Evolutionary conservation across 2,888 invertebrate species (phyloP).

Genomic region (Pammene aurita): DNA sequence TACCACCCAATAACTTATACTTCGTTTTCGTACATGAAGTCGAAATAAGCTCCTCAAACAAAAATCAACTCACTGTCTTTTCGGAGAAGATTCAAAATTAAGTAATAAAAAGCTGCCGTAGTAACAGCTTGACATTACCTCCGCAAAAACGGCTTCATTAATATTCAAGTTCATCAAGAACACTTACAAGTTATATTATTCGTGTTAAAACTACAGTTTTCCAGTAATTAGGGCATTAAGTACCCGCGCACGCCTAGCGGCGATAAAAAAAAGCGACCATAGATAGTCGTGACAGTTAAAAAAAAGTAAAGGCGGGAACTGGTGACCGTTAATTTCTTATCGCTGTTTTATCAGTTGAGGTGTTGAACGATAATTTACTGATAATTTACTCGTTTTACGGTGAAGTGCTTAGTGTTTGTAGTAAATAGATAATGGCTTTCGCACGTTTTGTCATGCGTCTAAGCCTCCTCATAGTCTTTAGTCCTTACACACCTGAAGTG

Average conservation of each 20-base stretch:
- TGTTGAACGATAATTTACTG: slow-evolving; percentile 59
- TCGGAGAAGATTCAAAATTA: slow-evolving; percentile 14
- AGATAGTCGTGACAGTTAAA: slow-evolving; percentile 60
- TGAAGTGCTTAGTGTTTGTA: slow-evolving; percentile 24
- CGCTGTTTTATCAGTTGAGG: slow-evolving; percentile 66
- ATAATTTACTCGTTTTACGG: slow-evolving; percentile 51
- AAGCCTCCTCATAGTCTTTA: too few relatives aligned
- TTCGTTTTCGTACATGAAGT: neutral
- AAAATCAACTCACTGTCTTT: neutral
- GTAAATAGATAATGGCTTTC: slow-evolving; percentile 11
- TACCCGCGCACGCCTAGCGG: slow-evolving; percentile 51
- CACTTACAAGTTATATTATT: slow-evolving; percentile 23
- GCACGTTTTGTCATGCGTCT: neutral
- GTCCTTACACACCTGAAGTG: too few relatives aligned
- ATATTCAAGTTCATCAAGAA: slow-evolving; percentile 36
- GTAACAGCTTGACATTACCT: slow-evolving; percentile 10
- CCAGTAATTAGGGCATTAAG: slow-evolving; percentile 38
- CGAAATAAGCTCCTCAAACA: neutral
- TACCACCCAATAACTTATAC: neutral
- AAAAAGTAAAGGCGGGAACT: slow-evolving; percentile 62
- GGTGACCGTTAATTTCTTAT: slow-evolving; percentile 70
- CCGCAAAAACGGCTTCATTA: slow-evolving; percentile 36
- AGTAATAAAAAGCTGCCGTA: neutral
- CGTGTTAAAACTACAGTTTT: slow-evolving; percentile 31
- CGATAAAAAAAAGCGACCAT: slow-evolving; percentile 48